Evolutionary conservation across 2,888 invertebrate genomes (phyloP).

Genomic region (Anthoptus insignis): DNA sequence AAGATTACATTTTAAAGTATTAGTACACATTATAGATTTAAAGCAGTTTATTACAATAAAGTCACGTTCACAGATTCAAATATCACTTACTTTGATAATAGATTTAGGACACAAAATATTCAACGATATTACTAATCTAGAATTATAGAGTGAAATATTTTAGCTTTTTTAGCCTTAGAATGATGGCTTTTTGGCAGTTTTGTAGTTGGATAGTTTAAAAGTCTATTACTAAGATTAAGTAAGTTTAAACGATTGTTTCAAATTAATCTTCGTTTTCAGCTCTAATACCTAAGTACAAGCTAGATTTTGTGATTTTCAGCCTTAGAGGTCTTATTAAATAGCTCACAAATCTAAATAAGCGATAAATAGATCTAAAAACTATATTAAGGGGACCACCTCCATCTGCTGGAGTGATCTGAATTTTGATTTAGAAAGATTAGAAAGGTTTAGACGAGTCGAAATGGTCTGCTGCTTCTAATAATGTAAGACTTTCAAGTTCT

Average conservation of each 20-base stretch:
- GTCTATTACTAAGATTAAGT: slow-evolving; percentile 66
- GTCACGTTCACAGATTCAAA: slow-evolving; percentile 60
- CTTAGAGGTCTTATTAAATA: slow-evolving; percentile 68
- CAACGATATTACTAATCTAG: slow-evolving; percentile 68
- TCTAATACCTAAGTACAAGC: slow-evolving; percentile 65
- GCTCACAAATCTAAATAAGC: slow-evolving; percentile 65
- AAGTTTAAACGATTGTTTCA: slow-evolving; percentile 62
- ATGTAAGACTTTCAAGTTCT: slow-evolving; percentile 70
- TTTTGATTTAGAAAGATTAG: slow-evolving; percentile 62
- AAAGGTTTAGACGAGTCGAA: slow-evolving; percentile 57
- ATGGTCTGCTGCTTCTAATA: slow-evolving; percentile 69
- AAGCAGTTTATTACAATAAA: slow-evolving; percentile 56
- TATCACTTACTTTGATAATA: slow-evolving; percentile 61
- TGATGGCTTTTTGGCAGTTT: slow-evolving; percentile 78
- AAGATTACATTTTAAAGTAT: slow-evolving; percentile 55
- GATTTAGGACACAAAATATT: slow-evolving; percentile 71
- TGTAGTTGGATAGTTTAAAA: slow-evolving; percentile 72
- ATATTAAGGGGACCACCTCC: slow-evolving; percentile 83
- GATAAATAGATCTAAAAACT: slow-evolving; percentile 58
- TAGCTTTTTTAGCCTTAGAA: slow-evolving; percentile 82
- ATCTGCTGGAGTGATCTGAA: slow-evolving; percentile 71
- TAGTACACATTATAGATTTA: slow-evolving; percentile 51
- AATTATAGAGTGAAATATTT: slow-evolving; percentile 58
- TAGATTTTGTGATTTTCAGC: slow-evolving; percentile 77
- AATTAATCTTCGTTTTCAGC: slow-evolving; percentile 62